Evolutionary conservation across 1,140 invertebrate species (phyloP).

Genomic region (Coelopa frigida): DNA sequence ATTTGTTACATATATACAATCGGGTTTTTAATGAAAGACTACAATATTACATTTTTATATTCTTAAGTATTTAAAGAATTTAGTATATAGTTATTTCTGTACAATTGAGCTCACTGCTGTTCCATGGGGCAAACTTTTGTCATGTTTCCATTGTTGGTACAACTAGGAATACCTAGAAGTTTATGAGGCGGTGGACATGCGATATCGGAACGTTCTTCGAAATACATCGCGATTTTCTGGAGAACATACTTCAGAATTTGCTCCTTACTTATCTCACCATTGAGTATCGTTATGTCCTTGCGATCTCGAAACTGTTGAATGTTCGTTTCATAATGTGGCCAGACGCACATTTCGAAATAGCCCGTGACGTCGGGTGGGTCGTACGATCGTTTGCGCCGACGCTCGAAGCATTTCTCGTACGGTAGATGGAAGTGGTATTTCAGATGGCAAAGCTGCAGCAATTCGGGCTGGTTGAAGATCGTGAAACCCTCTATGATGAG

Average conservation of each 20-base stretch:
- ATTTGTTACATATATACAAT: too few relatives aligned
- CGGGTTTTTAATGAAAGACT: too few relatives aligned
- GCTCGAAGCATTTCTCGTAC: constrained; percentile 56
- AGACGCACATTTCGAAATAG: constrained; percentile 71
- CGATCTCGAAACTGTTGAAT: constrained; percentile 36
- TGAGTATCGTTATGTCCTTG: constrained; percentile 40
- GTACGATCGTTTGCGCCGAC: constrained; percentile 57
- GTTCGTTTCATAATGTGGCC: constrained; percentile 59
- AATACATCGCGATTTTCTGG: constrained; percentile 36
- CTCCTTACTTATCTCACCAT: constrained; percentile 37
- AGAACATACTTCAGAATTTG: constrained; percentile 40
- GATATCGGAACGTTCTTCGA: constrained; percentile 36
- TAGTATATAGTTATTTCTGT: too few relatives aligned
- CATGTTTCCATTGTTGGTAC: constrained; percentile 12
- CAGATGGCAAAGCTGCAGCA: constrained; percentile 58
- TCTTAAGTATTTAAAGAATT: too few relatives aligned
- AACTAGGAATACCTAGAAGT: constrained; percentile 26
- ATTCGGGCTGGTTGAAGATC: constrained; percentile 60
- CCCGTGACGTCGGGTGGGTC: constrained; percentile 69
- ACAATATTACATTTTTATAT: too few relatives aligned
- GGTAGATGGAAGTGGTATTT: constrained; percentile 66
- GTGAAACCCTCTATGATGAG: constrained; percentile 71
- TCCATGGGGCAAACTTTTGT: constrained; percentile 36
- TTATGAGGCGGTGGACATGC: constrained; percentile 38
- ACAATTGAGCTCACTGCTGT: constrained; percentile 24